A percentile compares a stretch with the other conserved stretches of the same genome.
Evolutionary conservation across 2,797 vertebrate genomes (phyloP).

Genomic region (Agapornis canus): DNA sequence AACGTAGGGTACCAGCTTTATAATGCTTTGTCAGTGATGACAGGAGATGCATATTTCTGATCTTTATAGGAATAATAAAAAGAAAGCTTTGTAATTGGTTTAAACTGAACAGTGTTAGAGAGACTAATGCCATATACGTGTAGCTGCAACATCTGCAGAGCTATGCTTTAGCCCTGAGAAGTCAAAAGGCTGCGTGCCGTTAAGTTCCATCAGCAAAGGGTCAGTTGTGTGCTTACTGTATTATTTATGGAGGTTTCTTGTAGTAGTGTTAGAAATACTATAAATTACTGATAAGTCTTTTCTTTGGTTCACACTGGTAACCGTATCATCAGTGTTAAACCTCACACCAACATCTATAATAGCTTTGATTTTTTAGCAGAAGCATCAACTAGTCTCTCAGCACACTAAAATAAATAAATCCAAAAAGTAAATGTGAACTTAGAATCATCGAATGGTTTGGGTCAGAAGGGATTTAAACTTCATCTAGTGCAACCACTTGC

Average conservation of each 20-base stretch:
- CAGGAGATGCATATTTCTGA: not conserved
- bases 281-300: not conserved
- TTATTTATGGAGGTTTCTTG: not conserved
- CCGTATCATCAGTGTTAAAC: not conserved
- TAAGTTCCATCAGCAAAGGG: not conserved
- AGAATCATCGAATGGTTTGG: not conserved
- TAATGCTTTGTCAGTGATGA: not conserved
- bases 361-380: not conserved
- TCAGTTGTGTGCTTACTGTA: not conserved
- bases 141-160: not conserved
- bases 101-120: not conserved
- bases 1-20: not conserved
- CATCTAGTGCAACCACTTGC: accelerated
- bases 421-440: not conserved
- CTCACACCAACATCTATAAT: not conserved
- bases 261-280: not conserved
- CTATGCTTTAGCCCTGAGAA: not conserved
- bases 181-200: not conserved
- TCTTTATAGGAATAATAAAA: not conserved
- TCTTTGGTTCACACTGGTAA: not conserved
- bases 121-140: not conserved
- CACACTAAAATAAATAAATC: not conserved
- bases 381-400: not conserved
- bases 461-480: not conserved
- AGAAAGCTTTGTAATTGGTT: not conserved